Percentiles rank a stretch among this genome's conserved stretches.
These are phyloP conservation scores for Ormyrus nitidulus DNA, from an alignment of 2,888 invertebrate genomes.

Conservation along the genomic window DNA sequence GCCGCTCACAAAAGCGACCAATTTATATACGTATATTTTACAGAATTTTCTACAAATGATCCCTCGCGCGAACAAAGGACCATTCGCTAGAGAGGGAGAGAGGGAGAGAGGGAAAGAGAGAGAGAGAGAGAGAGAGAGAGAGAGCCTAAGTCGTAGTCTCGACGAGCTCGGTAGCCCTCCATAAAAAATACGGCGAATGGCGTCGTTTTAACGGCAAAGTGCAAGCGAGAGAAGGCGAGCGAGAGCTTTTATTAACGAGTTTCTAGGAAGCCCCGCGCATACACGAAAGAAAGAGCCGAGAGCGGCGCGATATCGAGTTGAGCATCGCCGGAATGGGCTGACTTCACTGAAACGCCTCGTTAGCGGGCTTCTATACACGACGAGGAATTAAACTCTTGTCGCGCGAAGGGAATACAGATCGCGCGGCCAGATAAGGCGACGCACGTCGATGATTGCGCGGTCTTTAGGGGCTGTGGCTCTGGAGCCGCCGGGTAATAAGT, in stretches of 20 bases:
- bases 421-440: conserved; percentile 16
- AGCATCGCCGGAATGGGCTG: conserved; percentile 34
- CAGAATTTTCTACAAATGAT: conserved; percentile 24
- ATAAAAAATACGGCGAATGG: conserved; percentile 41
- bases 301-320: conserved; percentile 20
- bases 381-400: conserved; percentile 43
- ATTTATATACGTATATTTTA: not conserved
- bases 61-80: not conserved
- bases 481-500: conserved; percentile 7
- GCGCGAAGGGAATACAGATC: conserved; percentile 27
- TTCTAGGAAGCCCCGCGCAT: conserved; percentile 15
- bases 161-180: not conserved
- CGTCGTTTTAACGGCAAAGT: conserved; percentile 33
- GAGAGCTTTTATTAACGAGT: conserved; percentile 47
- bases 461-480: not conserved
- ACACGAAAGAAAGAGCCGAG: not conserved
- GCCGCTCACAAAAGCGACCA: not conserved
- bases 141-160: conserved; percentile 6
- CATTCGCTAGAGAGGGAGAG: too few relatives aligned
- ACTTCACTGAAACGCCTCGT: conserved; percentile 39
- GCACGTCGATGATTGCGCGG: conserved; percentile 26
- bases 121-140: not conserved
- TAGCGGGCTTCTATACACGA: conserved; percentile 29
- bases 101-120: not conserved
- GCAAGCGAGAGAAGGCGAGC: not conserved